Evolutionary conservation across 2,888 invertebrate species (phyloP), one percentile per base, ranked within the genome.

Genomic region (Diarsia dahlii): DNA sequence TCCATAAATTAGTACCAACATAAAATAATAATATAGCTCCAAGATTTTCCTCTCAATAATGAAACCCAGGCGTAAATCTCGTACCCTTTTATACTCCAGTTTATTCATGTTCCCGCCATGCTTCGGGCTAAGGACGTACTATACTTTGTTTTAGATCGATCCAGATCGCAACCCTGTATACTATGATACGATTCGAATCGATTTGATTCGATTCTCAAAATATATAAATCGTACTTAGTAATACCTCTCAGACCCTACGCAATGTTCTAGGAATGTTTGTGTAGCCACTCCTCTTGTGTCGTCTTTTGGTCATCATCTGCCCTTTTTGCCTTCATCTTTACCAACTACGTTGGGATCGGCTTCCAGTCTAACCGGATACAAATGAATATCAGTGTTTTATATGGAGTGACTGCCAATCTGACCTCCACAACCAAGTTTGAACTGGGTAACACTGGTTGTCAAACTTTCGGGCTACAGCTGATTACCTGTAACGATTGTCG

Each of bases 31-130:
- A 71, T 76, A 80, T 60, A 71, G 52, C 63, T 20, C 46, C 23
- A 80, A 72, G 66, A 72, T 80, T 76, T 73, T 28, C 18, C 50
- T 23, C 56, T 68, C 50, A 52, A 63, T 84, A 73, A 71, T 76
- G 46, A 80, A 76, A 81, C 48, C 45, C 58, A 62, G 50, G 72
- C 66, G 60, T 76, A 76, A 73, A 76, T 82, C 69, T 69, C 60
- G 2, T 48, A 65, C 58, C 71, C 71, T 81, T 76, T 71, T 70
- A 63, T 63, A 63, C 60, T 65, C 48, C 68, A 78, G 68, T 82
- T 71, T 73, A 81, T 84, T 76, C 74, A 81, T 76, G 77, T 84
- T 81, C 70, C 46, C 71, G 52, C 74, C 73, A 60, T 69, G 62
- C 71, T 72, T 39, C 56, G 20, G 67, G 65, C 54, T n/a, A 63